Percentiles rank a stretch among this genome's conserved stretches.
These are phyloP conservation scores for Idaea aversata DNA, from an alignment of 2,888 invertebrate genomes.

Conservation along the genomic window DNA sequence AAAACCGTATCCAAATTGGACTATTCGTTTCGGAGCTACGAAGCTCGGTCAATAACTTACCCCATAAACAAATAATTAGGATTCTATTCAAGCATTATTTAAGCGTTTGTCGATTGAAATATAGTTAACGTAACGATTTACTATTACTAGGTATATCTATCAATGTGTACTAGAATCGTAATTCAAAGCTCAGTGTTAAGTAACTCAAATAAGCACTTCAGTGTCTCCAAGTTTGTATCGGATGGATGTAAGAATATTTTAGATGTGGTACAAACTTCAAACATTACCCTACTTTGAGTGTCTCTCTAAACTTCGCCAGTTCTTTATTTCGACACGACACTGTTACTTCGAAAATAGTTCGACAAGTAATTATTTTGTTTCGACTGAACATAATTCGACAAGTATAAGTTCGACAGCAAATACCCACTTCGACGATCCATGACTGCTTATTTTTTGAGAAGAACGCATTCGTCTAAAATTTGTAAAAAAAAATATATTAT, in stretches of 20 bases:
- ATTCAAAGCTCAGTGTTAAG: constrained; percentile 47
- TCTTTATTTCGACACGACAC: too few relatives aligned
- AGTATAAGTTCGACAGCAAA: too few relatives aligned
- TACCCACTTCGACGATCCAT: too few relatives aligned
- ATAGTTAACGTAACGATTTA: constrained; percentile 22
- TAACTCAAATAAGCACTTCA: constrained; percentile 57
- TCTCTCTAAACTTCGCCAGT: too few relatives aligned
- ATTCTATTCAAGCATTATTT: constrained; percentile 3
- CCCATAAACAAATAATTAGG: neutral
- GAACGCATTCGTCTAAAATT: too few relatives aligned
- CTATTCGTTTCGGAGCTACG: constrained; percentile 10
- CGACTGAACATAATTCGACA: too few relatives aligned
- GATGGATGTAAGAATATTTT: constrained; percentile 17
- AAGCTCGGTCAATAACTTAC: constrained; percentile 10
- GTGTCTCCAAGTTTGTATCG: constrained; percentile 46
- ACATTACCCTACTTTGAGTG: neutral
- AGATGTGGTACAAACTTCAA: constrained; percentile 23
- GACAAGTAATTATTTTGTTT: too few relatives aligned
- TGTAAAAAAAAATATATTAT: too few relatives aligned
- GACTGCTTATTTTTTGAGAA: too few relatives aligned
- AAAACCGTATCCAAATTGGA: neutral
- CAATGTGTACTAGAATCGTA: constrained; percentile 49
- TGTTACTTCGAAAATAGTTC: too few relatives aligned
- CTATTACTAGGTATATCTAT: constrained; percentile 27
- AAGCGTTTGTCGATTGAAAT: constrained; percentile 11